A percentile compares a stretch with the other conserved stretches of the same genome.
Evolutionary conservation across 2,888 invertebrate genomes (phyloP).

Genomic region (Limnephilus marmoratus): DNA sequence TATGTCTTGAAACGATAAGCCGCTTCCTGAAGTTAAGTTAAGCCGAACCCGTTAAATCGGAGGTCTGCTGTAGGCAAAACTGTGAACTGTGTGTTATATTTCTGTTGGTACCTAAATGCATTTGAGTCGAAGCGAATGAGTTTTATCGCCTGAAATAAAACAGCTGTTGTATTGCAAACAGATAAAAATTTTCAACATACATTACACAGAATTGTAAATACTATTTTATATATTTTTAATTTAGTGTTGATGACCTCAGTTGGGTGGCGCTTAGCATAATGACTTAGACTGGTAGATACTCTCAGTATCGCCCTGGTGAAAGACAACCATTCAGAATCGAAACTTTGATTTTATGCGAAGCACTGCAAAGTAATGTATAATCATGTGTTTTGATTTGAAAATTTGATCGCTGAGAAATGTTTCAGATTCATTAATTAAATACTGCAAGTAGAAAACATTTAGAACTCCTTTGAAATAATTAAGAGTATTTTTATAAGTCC

Average conservation of each 20-base stretch:
- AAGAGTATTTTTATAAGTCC: too few species aligned
- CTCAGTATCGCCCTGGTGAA: too few species aligned
- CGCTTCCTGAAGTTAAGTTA: background rate
- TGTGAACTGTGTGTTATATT: background rate
- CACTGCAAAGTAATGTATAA: too few species aligned
- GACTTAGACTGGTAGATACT: too few species aligned
- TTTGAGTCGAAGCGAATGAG: background rate
- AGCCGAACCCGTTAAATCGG: background rate
- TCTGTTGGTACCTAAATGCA: background rate
- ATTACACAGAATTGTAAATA: background rate
- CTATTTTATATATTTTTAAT: background rate
- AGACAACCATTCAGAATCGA: too few species aligned
- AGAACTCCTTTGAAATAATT: too few species aligned
- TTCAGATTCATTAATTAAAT: too few species aligned
- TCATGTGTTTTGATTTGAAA: too few species aligned
- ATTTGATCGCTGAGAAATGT: too few species aligned
- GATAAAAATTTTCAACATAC: background rate
- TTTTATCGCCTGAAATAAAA: background rate
- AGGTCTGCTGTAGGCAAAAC: too few species aligned
- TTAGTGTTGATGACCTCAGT: background rate
- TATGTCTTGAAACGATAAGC: background rate
- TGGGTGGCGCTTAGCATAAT: background rate
- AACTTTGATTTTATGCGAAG: too few species aligned
- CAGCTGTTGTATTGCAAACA: background rate
- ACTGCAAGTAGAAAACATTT: too few species aligned